phyloP scores from a whole-genome alignment of 2,888 invertebrate genomes.

The Baronia brevicornis region DNA sequence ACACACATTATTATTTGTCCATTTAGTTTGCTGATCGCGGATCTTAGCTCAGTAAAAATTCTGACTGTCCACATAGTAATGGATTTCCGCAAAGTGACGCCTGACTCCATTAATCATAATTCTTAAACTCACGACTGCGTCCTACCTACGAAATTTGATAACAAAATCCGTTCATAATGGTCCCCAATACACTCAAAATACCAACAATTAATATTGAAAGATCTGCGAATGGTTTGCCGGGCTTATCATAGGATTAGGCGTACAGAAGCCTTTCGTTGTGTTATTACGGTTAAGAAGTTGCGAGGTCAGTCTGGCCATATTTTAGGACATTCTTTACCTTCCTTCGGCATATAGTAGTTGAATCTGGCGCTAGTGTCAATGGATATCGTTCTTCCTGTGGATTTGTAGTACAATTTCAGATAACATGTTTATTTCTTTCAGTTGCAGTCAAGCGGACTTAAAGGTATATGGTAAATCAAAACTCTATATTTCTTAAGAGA shows the following conservation, averaged over 20 bases:
- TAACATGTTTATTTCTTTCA: constrained; percentile 14
- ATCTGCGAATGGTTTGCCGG: constrained; percentile 18
- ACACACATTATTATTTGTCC: too few relatives aligned
- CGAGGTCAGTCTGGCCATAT: constrained; percentile 53
- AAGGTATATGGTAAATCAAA: too few relatives aligned
- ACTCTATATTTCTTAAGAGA: too few relatives aligned
- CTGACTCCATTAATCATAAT: too few relatives aligned
- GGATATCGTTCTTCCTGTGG: constrained; percentile 70
- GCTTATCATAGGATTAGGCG: constrained; percentile 55
- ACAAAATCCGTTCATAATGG: background rate
- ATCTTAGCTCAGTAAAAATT: too few relatives aligned
- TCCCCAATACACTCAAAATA: constrained; percentile 5
- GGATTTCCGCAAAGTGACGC: too few relatives aligned
- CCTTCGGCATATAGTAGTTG: constrained; percentile 69
- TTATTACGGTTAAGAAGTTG: constrained; percentile 66
- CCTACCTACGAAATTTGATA: too few relatives aligned
- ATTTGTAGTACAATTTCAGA: constrained; percentile 45
- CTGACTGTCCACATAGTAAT: too few relatives aligned
- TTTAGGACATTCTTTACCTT: constrained; percentile 57
- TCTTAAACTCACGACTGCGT: too few relatives aligned
- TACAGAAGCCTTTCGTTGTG: constrained; percentile 61
- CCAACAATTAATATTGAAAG: constrained; percentile 11
- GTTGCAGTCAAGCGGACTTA: background rate
- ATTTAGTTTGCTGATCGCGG: too few relatives aligned
- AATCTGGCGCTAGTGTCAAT: constrained; percentile 65